phyloP scores from a whole-genome alignment of 2,797 vertebrate genomes.

The Mormyrus hasselquistii region DNA sequence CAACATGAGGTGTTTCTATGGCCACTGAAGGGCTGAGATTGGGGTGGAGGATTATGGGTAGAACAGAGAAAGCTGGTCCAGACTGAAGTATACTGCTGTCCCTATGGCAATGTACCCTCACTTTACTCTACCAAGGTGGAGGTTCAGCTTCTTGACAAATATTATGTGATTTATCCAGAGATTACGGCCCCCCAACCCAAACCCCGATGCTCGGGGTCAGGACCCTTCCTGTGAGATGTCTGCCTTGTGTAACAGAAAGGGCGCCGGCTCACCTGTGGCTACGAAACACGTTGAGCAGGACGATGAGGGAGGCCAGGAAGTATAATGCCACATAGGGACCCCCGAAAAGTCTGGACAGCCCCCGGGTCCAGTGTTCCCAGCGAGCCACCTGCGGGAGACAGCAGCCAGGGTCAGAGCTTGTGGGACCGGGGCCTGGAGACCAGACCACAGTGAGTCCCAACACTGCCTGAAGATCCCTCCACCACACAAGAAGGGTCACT shows the following conservation, averaged over 20 bases:
- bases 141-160: not conserved
- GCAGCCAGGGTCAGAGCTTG: not conserved
- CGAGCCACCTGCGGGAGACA: slow-evolving; percentile 60
- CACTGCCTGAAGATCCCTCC: not conserved
- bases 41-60: not conserved
- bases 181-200: not conserved
- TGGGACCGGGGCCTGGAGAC: not conserved
- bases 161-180: not conserved
- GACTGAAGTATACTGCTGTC: not conserved
- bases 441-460: not conserved
- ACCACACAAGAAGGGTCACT: not conserved
- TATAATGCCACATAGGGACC: slow-evolving; percentile 77
- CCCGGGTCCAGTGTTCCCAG: slow-evolving; percentile 74
- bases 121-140: not conserved
- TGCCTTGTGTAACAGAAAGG: not conserved
- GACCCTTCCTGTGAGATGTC: not conserved
- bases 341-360: slow-evolving; percentile 67
- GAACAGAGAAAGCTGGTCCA: not conserved
- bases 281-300: slow-evolving; percentile 76
- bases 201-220: not conserved
- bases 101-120: not conserved
- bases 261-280: slow-evolving; percentile 73
- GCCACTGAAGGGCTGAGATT: not conserved
- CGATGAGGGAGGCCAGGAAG: slow-evolving; percentile 66
- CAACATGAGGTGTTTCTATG: not conserved